Base-by-base conservation (phyloP, 2,113 vertebrate genomes). In the Chloebia gouldiae region DNA sequence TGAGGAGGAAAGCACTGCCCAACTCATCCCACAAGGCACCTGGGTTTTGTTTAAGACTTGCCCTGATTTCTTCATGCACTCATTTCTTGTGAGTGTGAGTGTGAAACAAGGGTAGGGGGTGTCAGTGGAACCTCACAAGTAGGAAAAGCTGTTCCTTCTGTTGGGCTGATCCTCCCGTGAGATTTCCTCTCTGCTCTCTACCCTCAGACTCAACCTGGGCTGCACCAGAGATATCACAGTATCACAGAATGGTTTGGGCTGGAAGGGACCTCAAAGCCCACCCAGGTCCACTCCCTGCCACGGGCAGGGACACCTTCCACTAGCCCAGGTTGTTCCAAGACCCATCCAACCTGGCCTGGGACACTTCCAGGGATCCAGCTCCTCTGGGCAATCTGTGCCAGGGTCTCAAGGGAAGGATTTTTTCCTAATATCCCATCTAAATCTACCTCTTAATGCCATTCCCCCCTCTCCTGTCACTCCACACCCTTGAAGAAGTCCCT, bases 241-340 rank as follows among this genome's bases (percentile, higher is more conserved):
- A 42, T 53, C 66, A 37, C 47, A 39, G 63, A 33, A 53, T 13
- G 15, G 8, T 9, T 47, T 70, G 54, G 39, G n/a, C 2, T 61
- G 56, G 47, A 23, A 54, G 33, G 54, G 56, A 61, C 2, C 23
- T 45, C 8, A 39, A 45, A 45, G n/a, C 4, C 6, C 28, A 39
- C 6, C 28, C 28, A 53, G 33, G 9, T 1, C 28, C 44, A 53
- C 0, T 14, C 27, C n/a, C n/a, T 72, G 14, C 33, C 69, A 28
- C 0, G 2, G 4, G 9, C 54, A 78, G 54, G 73, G 56, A 70
- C 56, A 78, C 5, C 7, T 63, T 7, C 19, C 30, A 25, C 24
- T n/a, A 0, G 0, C 28, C 49, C 49, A 70, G 40, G 24, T 0
- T 2, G 30, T 1, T 70, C 40, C 73, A 69, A 53, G 37, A 9